phyloP scores from a whole-genome alignment of 2,888 invertebrate species.

The Caenorhabditis sp. region DNA sequence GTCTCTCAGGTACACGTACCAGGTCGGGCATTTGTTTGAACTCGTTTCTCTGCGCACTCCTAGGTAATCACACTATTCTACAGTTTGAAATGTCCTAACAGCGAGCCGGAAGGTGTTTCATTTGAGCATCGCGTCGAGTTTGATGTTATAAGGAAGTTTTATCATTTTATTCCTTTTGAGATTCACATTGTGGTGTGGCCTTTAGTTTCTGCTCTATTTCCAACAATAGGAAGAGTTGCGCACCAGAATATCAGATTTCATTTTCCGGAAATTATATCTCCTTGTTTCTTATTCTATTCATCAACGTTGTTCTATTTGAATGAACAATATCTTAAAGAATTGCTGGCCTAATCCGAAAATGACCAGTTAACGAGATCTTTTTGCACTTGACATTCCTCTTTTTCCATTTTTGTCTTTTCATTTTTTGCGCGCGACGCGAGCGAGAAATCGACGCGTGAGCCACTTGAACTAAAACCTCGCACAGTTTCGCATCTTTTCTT shows the following conservation, averaged over 20 bases:
- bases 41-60: slow-evolving; percentile 13
- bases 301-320: not conserved
- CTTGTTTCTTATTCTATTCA: not conserved
- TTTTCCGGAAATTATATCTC: not conserved
- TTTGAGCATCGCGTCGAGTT: not conserved
- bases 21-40: slow-evolving; percentile 35
- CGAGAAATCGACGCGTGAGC: slow-evolving; percentile 32
- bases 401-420: not conserved
- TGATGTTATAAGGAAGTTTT: not conserved
- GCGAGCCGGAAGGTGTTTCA: slow-evolving; percentile 1
- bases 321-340: not conserved
- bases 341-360: not conserved
- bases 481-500: slow-evolving; percentile 1
- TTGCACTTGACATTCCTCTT: not conserved
- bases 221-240: not conserved
- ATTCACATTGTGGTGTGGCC: not conserved
- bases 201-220: not conserved
- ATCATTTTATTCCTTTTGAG: not conserved
- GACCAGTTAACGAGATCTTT: not conserved
- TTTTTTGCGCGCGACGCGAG: not conserved
- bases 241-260: not conserved
- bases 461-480: slow-evolving; percentile 17
- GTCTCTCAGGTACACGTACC: slow-evolving; percentile 21
- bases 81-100: not conserved
- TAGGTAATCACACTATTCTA: slow-evolving; percentile 15